Evolutionary conservation across 2,888 invertebrate genomes (phyloP).

Genomic region (Lasioglossum vierecki): DNA sequence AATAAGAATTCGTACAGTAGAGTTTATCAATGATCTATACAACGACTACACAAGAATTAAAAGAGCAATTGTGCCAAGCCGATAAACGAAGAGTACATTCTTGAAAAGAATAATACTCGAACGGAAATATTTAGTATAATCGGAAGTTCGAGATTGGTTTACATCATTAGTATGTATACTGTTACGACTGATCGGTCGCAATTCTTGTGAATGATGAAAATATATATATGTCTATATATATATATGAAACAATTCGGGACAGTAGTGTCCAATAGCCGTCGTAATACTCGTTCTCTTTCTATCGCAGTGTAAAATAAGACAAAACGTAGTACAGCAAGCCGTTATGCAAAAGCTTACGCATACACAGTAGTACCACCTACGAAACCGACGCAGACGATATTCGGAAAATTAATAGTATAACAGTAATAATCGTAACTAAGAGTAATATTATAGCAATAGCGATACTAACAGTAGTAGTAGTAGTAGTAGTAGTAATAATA

Average conservation of each 20-base stretch:
- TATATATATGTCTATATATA: neutral
- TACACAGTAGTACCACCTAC: constrained; percentile 48
- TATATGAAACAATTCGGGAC: constrained; percentile 33
- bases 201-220: neutral
- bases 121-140: neutral
- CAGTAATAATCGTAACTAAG: constrained; percentile 41
- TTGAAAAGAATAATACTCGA: neutral
- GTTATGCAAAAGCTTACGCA: constrained; percentile 58
- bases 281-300: constrained; percentile 25
- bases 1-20: neutral
- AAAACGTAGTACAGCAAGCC: constrained; percentile 60
- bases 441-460: constrained; percentile 32
- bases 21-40: neutral
- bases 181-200: neutral
- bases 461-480: constrained; percentile 35
- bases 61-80: neutral
- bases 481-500: constrained; percentile 36
- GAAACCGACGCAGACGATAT: constrained; percentile 42
- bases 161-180: neutral
- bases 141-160: neutral
- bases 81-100: neutral
- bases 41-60: neutral
- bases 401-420: constrained; percentile 24
- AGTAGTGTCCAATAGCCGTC: constrained; percentile 59
- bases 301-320: constrained; percentile 54